phyloP scores from a whole-genome alignment of 1,140 invertebrate species.

The Trinorchestia longiramus region DNA sequence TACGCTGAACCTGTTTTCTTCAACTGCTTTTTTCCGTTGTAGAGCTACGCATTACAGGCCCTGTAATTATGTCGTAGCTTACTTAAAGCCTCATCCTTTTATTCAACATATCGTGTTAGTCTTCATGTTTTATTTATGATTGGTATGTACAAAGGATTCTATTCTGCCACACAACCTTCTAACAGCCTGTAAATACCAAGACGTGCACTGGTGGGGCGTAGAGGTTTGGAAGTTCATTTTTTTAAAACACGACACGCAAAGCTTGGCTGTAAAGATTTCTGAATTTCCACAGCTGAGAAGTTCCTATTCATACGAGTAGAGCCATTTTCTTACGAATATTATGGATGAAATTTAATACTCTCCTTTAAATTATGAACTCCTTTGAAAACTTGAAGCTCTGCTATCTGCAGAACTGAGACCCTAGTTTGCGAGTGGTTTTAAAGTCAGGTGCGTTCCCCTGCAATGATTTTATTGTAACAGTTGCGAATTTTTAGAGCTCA shows the following conservation, averaged over 20 bases:
- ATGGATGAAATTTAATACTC: background rate
- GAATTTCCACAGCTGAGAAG: background rate
- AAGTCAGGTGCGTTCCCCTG: background rate
- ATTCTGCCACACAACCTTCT: background rate
- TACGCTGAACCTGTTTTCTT: background rate
- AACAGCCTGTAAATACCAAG: background rate
- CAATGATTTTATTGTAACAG: background rate
- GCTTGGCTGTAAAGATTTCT: background rate
- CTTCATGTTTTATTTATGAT: background rate
- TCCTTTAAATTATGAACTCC: background rate
- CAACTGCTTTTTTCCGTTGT: background rate
- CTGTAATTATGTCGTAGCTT: background rate
- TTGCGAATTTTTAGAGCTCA: background rate
- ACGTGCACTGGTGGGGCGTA: background rate
- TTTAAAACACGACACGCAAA: background rate
- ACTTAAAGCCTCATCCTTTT: background rate
- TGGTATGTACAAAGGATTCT: background rate
- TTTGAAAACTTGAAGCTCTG: background rate
- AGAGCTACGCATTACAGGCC: background rate
- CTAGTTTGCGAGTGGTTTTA: background rate
- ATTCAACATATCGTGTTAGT: background rate
- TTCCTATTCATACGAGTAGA: background rate
- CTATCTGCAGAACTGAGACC: background rate
- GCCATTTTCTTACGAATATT: background rate
- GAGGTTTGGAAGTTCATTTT: background rate